Evolutionary conservation across 2,797 vertebrate genomes (phyloP).

Genomic region (Chaetodon trifasciatus): DNA sequence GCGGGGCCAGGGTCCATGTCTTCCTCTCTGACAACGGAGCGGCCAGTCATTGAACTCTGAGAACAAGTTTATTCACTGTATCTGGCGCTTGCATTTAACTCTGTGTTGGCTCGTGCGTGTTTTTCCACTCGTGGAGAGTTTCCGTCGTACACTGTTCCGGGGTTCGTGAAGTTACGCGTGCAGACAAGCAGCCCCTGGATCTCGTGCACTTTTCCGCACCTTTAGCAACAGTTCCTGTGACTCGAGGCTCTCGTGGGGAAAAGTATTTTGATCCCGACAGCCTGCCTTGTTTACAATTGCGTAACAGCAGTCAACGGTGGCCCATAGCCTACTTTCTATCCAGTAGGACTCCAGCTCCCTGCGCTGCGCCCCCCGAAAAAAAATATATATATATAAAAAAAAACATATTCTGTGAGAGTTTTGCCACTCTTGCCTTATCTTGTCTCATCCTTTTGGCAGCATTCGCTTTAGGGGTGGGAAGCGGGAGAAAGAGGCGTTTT

Average conservation of each 20-base stretch:
- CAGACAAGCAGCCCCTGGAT: neutral
- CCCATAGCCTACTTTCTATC: conserved; percentile 49
- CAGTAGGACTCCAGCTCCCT: conserved; percentile 30
- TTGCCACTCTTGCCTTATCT: conserved; percentile 66
- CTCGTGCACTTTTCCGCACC: conserved; percentile 20
- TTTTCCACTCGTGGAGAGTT: conserved; percentile 19
- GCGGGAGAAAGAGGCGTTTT: conserved; percentile 62
- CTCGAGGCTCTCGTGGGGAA: neutral
- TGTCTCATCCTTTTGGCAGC: conserved; percentile 69
- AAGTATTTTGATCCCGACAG: conserved; percentile 33
- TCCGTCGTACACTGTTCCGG: conserved; percentile 42
- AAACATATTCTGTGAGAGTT: conserved; percentile 62
- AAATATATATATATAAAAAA: too few species aligned
- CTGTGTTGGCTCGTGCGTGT: conserved; percentile 3
- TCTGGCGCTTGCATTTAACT: neutral
- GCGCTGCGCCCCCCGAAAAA: conserved; percentile 11
- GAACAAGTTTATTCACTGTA: conserved; percentile 44
- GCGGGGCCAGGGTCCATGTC: conserved; percentile 18
- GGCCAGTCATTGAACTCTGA: conserved; percentile 53
- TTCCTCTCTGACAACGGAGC: conserved; percentile 9
- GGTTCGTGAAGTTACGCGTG: conserved; percentile 5
- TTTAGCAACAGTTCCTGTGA: conserved; percentile 1
- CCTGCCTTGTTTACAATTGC: conserved; percentile 66
- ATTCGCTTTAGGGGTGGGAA: conserved; percentile 64
- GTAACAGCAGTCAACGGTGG: conserved; percentile 60